Conservation (phyloP, 1,140 invertebrate species). For the Tribolium castaneum region DNA sequence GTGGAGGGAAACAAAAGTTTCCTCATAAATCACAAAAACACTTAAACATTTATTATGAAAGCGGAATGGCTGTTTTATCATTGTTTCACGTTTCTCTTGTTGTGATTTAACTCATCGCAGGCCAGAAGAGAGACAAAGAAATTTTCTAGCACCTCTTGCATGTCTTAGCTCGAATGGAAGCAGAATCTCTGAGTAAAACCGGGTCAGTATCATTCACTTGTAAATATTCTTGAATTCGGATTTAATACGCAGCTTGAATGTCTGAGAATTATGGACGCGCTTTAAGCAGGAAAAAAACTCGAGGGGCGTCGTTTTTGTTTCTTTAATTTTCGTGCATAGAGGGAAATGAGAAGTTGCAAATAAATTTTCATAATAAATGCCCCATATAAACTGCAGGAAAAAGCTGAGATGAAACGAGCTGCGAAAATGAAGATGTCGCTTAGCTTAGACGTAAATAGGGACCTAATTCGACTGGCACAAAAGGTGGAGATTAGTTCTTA, state of each 20-base stretch:
- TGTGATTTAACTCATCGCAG: conserved; percentile 30
- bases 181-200: conserved; percentile 1
- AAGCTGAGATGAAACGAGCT: conserved; percentile 2
- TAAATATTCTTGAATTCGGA: background rate
- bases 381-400: background rate
- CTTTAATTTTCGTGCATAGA: background rate
- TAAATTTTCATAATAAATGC: conserved; percentile 32
- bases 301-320: background rate
- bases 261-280: background rate
- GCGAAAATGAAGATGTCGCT: conserved; percentile 26
- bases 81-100: conserved; percentile 25
- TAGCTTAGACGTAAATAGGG: conserved; percentile 16
- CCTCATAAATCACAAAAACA: conserved; percentile 30
- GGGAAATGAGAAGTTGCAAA: conserved; percentile 17
- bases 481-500: conserved; percentile 30
- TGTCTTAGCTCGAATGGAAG: background rate
- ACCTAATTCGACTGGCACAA: conserved; percentile 20
- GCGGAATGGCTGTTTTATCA: conserved; percentile 30
- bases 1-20: conserved; percentile 3
- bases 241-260: background rate
- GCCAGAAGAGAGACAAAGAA: conserved; percentile 16
- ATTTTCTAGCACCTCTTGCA: conserved; percentile 4
- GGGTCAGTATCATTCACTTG: background rate
- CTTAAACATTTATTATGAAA: conserved; percentile 33
- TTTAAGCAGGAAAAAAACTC: background rate